Percentiles rank a stretch among this genome's conserved stretches.
Conservation (phyloP, 1,140 invertebrate species). For the Helicoverpa armigera region DNA sequence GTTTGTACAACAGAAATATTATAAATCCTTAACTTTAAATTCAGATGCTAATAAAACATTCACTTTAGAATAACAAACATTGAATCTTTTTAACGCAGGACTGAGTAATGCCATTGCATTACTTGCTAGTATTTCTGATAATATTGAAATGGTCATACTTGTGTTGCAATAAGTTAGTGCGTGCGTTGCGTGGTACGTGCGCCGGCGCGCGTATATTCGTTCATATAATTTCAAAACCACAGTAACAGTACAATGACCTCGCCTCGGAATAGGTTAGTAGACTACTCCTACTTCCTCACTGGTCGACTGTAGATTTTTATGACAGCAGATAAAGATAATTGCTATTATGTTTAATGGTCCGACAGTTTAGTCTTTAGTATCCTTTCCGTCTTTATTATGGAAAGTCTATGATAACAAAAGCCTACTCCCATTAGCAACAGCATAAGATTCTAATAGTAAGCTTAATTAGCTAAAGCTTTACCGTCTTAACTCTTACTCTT, state of each 20-base stretch:
- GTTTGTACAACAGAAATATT: conserved; percentile 22
- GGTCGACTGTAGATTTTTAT: conserved; percentile 49
- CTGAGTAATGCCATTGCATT: neutral
- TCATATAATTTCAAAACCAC: conserved; percentile 63
- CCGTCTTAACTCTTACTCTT: neutral
- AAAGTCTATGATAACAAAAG: conserved; percentile 8
- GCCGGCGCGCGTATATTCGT: conserved; percentile 45
- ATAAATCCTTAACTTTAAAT: conserved; percentile 22
- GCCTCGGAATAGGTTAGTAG: conserved; percentile 63
- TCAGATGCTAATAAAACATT: conserved; percentile 30
- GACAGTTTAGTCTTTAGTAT: neutral
- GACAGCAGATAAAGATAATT: conserved; percentile 46
- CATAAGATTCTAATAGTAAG: too few relatives aligned
- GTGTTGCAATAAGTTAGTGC: conserved; percentile 28
- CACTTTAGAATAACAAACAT: conserved; percentile 6
- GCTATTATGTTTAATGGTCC: conserved; percentile 18
- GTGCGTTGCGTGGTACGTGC: conserved; percentile 49
- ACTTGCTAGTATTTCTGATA: neutral
- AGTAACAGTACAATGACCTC: conserved; percentile 69
- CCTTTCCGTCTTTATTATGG: conserved; percentile 12
- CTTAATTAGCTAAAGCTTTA: too few relatives aligned
- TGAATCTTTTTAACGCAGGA: neutral
- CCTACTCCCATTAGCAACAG: too few relatives aligned
- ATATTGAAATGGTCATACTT: conserved; percentile 1
- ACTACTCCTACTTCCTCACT: conserved; percentile 58